Conservation (phyloP, 1,140 invertebrate species). For the Lanistes nyassanus region DNA sequence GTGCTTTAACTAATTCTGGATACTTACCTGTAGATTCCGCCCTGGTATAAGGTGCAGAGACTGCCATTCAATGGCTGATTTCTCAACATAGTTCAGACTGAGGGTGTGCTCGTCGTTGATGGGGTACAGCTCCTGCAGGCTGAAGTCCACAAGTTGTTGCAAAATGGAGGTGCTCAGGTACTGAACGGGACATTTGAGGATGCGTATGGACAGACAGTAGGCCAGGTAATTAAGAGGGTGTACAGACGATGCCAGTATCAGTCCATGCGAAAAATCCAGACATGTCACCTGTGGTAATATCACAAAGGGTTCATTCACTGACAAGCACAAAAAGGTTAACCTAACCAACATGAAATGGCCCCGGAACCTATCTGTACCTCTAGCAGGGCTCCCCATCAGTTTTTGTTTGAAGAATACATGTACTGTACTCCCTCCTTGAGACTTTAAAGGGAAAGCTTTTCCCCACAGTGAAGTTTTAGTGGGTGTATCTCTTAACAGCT, state of each 20-base stretch:
- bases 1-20: too few relatives aligned
- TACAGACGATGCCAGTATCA: slow-evolving; percentile 2
- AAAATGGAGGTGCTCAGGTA: slow-evolving; percentile 10
- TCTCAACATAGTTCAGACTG: slow-evolving; percentile 14
- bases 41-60: not conserved
- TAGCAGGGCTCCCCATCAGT: too few relatives aligned
- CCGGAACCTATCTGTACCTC: too few relatives aligned
- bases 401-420: too few relatives aligned
- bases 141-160: slow-evolving; percentile 13
- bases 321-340: too few relatives aligned
- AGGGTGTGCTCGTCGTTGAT: slow-evolving; percentile 18
- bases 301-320: too few relatives aligned
- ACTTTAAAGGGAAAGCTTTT: too few relatives aligned
- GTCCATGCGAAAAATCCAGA: slow-evolving; percentile 20
- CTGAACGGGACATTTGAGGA: slow-evolving; percentile 17
- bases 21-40: slow-evolving; percentile 3
- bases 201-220: not conserved
- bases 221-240: slow-evolving; percentile 9
- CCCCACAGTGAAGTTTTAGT: too few relatives aligned
- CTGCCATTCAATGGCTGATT: slow-evolving; percentile 7
- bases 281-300: slow-evolving; percentile 1
- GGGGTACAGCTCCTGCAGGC: slow-evolving; percentile 17
- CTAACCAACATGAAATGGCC: too few relatives aligned
- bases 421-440: too few relatives aligned
- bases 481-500: too few relatives aligned